Evolutionary conservation across 37 sponge, comb jelly and placozoan genomes (phyloP).

Genomic region (Agelas oroides): DNA sequence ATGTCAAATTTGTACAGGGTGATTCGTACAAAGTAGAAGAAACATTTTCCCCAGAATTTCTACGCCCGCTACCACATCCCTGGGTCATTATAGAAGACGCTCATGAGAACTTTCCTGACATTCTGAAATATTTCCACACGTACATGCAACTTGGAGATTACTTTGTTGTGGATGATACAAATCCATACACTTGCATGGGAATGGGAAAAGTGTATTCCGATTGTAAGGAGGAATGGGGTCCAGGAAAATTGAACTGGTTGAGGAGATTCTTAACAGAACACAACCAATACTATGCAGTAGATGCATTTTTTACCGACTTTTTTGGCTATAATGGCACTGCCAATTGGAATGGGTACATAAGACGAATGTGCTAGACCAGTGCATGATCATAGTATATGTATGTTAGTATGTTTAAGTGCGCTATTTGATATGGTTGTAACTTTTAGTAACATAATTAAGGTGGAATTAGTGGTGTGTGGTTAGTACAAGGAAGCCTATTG

Average conservation of each 20-base stretch:
- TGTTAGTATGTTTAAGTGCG: no score
- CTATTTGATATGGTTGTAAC: no score
- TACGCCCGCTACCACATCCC: conserved; percentile 48
- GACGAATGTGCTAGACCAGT: conserved; percentile 58
- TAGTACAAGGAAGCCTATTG: no score
- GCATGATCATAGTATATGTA: no score
- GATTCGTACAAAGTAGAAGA: conserved; percentile 50
- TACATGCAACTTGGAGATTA: conserved; percentile 68
- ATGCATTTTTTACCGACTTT: conserved; percentile 59
- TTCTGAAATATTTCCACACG: conserved; percentile 47
- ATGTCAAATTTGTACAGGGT: conserved; percentile 60
- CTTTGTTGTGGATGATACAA: conserved; percentile 59
- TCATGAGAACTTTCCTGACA: conserved; percentile 43
- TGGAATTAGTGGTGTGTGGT: no score
- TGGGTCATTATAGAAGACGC: conserved; percentile 70
- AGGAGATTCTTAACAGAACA: conserved; percentile 54
- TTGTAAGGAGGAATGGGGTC: not conserved
- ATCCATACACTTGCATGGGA: conserved; percentile 15
- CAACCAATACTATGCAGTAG: conserved; percentile 40
- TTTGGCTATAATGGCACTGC: conserved; percentile 68
- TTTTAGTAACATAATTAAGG: no score
- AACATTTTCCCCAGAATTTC: conserved; percentile 34
- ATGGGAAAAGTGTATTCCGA: not conserved
- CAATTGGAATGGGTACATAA: conserved; percentile 55
- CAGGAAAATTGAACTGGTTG: not conserved